Conservation (phyloP, 2,113 vertebrate genomes). For the Pluvianellus socialis region DNA sequence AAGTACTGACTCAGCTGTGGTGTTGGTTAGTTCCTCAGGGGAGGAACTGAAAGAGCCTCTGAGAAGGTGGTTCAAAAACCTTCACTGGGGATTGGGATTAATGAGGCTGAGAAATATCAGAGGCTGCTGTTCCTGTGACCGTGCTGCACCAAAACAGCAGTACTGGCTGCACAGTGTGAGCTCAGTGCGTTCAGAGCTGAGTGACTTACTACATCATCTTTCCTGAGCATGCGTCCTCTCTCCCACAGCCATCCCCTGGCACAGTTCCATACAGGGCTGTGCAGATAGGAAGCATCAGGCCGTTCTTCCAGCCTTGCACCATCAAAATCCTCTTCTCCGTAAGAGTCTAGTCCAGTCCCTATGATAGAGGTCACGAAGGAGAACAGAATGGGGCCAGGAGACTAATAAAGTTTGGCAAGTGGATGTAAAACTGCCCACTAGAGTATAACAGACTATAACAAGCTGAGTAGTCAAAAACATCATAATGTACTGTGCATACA, state of each 20-base stretch:
- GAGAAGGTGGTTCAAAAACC: neutral
- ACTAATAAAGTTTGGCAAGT: neutral
- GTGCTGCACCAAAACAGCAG: neutral
- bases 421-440: neutral
- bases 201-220: neutral
- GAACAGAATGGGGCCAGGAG: neutral
- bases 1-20: neutral
- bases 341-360: neutral
- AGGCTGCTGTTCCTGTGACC: neutral
- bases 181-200: neutral
- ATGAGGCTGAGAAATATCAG: neutral
- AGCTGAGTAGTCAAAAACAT: neutral
- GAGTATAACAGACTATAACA: neutral
- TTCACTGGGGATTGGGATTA: neutral
- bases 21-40: neutral
- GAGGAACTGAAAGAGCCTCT: neutral
- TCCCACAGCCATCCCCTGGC: neutral
- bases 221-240: neutral
- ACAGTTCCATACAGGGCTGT: neutral
- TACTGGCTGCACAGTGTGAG: neutral
- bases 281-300: neutral
- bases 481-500: neutral
- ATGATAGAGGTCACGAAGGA: neutral
- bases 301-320: neutral
- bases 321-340: neutral